phyloP scores from a whole-genome alignment of 64 coral and sea anemone genomes.

The Stylophora pistillata region DNA sequence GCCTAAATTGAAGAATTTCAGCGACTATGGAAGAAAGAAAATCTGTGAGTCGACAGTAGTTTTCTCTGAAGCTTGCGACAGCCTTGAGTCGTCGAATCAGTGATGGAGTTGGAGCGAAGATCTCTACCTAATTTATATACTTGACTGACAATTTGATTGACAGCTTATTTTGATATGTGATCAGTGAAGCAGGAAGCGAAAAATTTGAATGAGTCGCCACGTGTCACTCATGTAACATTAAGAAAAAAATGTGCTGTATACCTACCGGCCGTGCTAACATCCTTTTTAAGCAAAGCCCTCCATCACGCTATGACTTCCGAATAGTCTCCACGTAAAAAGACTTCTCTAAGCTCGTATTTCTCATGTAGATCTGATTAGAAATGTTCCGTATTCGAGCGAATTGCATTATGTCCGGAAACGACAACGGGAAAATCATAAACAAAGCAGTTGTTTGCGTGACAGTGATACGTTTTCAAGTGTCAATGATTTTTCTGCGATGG shows the following conservation, averaged over 20 bases:
- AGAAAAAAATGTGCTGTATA: not conserved
- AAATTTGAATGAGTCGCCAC: conserved; percentile 3
- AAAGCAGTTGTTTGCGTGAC: conserved; percentile 25
- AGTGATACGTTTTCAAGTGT: not conserved
- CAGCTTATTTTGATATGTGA: conserved; percentile 32
- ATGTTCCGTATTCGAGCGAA: conserved; percentile 2
- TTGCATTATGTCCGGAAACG: conserved; percentile 10
- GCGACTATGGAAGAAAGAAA: not conserved
- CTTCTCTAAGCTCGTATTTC: not conserved
- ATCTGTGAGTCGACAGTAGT: not conserved
- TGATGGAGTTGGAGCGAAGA: not conserved
- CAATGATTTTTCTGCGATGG: not conserved
- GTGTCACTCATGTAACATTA: conserved; percentile 2
- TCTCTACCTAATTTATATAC: conserved; percentile 11
- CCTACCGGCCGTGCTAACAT: conserved; percentile 23
- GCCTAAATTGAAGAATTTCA: not conserved
- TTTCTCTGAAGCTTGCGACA: not conserved
- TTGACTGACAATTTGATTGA: conserved; percentile 16
- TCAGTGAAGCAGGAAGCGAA: conserved; percentile 20
- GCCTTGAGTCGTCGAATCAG: not conserved
- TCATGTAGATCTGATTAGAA: not conserved
- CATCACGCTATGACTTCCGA: conserved; percentile 9
- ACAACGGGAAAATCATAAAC: not conserved
- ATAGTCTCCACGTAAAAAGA: not conserved
- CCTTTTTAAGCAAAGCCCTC: not conserved